Evolutionary conservation across 2,113 vertebrate genomes (phyloP).

Genomic region (Typhlomys cinereus): DNA sequence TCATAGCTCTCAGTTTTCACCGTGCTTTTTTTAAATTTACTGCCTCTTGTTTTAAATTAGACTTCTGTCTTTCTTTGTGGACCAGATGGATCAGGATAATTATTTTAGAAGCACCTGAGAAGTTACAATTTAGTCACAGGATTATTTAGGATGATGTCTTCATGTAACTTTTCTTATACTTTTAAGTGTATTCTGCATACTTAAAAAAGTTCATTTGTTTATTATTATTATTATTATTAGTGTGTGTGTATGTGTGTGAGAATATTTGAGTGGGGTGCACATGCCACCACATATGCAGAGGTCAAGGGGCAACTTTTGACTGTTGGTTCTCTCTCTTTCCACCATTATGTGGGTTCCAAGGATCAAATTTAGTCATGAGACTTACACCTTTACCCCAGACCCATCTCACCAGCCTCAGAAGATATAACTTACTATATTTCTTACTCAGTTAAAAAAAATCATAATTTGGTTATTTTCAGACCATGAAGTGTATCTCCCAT

Average conservation of each 20-base stretch:
- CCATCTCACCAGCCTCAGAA: background rate
- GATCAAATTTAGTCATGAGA: background rate
- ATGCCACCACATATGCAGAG: too few relatives aligned
- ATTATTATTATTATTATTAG: too few relatives aligned
- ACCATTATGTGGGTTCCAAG: too few relatives aligned
- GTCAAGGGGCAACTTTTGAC: too few relatives aligned
- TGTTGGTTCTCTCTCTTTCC: too few relatives aligned
- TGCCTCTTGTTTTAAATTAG: background rate
- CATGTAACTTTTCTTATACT: too few relatives aligned
- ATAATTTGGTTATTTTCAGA: background rate
- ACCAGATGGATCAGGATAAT: background rate
- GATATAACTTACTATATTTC: background rate
- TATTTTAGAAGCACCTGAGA: background rate
- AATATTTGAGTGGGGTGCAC: too few relatives aligned
- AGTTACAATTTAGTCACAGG: background rate
- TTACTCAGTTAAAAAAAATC: background rate
- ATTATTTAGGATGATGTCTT: background rate
- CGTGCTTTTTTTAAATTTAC: background rate
- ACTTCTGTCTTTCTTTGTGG: background rate
- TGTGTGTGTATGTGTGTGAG: too few relatives aligned
- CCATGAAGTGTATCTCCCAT: background rate
- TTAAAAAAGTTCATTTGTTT: too few relatives aligned
- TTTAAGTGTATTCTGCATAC: too few relatives aligned
- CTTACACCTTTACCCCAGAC: too few relatives aligned
- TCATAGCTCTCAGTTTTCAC: background rate